These are phyloP conservation scores for Xestoiulus laeticollis DNA, from an alignment of 2,888 invertebrate species.

Conservation along the genomic window DNA sequence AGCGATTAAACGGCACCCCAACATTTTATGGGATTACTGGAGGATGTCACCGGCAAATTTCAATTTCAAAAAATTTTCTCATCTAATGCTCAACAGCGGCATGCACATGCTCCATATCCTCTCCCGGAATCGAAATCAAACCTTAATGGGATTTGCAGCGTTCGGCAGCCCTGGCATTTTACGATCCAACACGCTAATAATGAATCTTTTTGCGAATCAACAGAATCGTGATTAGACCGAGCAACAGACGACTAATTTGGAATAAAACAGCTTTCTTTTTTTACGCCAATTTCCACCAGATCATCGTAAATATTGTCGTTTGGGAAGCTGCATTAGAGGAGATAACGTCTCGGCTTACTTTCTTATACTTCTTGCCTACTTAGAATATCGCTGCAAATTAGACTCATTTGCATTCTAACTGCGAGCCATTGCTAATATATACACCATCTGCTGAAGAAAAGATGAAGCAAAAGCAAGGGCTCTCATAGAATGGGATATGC, in stretches of 20 bases:
- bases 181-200: background rate
- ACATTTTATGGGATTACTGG: background rate
- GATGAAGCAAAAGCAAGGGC: background rate
- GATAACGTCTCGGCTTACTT: background rate
- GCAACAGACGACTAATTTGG: constrained; percentile 3
- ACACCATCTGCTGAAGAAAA: constrained; percentile 12
- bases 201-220: constrained; percentile 4
- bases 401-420: background rate
- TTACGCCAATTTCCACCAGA: background rate
- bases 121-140: background rate
- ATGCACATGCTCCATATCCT: too few relatives aligned
- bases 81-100: background rate
- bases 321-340: background rate
- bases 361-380: background rate
- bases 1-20: background rate
- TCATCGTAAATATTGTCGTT: constrained; percentile 22
- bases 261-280: constrained; percentile 14
- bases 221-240: background rate
- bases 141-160: constrained; percentile 6
- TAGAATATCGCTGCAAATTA: background rate
- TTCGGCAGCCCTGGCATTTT: background rate
- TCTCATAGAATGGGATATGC: background rate
- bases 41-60: constrained; percentile 14
- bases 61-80: background rate
- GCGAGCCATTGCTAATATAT: constrained; percentile 2